Evolutionary conservation across 1,140 invertebrate genomes (phyloP).

Genomic region (Aphaenogaster floridana): DNA sequence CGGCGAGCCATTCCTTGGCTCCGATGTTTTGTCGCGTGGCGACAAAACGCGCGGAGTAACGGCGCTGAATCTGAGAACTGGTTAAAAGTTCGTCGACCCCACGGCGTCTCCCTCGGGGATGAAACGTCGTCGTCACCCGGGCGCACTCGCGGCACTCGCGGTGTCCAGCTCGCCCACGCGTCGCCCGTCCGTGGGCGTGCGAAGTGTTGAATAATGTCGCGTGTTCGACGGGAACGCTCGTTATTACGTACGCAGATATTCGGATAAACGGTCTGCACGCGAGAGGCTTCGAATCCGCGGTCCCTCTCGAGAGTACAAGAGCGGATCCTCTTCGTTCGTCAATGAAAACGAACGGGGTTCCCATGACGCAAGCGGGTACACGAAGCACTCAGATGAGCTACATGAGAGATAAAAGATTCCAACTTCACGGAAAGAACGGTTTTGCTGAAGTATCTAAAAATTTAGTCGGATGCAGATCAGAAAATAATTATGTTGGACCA

Average conservation of each 20-base stretch:
- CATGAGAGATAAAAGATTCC: not conserved
- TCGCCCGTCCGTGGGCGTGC: constrained; percentile 33
- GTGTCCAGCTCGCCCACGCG: constrained; percentile 62
- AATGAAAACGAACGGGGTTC: constrained; percentile 14
- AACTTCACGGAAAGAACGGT: no score
- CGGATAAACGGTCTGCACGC: constrained; percentile 31
- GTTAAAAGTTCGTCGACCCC: constrained; percentile 65
- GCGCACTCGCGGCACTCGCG: constrained; percentile 33
- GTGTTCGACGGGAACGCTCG: constrained; percentile 47
- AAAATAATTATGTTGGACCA: no score
- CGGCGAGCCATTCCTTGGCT: not conserved
- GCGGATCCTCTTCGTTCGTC: constrained; percentile 7
- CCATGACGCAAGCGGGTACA: constrained; percentile 5
- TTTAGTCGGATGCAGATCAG: no score
- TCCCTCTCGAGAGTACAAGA: constrained; percentile 28
- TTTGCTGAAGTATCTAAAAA: no score
- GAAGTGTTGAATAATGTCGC: constrained; percentile 64
- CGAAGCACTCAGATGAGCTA: not conserved
- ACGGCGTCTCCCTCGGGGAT: constrained; percentile 14
- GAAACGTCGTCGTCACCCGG: constrained; percentile 39
- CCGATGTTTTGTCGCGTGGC: constrained; percentile 38
- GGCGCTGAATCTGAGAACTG: constrained; percentile 37
- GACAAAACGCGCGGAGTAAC: constrained; percentile 30
- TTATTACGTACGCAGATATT: constrained; percentile 69
- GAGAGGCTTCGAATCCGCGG: constrained; percentile 24